A percentile compares a stretch with the other conserved stretches of the same genome.
Conservation (phyloP, 2,888 invertebrate genomes). For the Rambutsinella grinnellia region DNA sequence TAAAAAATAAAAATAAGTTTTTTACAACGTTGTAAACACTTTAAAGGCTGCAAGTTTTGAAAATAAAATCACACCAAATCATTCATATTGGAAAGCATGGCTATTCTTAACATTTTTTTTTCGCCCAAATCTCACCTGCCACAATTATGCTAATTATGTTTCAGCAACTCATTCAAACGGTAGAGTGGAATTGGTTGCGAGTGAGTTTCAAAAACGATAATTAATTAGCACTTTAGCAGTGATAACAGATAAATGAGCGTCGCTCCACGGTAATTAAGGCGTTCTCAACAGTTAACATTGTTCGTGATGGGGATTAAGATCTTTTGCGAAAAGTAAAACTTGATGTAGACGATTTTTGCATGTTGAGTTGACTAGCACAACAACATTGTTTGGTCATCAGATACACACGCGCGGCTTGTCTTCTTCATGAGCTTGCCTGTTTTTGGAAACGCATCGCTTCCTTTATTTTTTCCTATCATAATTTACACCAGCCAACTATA, state of each 20-base stretch:
- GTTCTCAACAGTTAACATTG: not conserved
- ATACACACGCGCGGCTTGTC: too few relatives aligned
- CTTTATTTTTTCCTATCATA: too few relatives aligned
- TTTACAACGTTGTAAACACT: too few relatives aligned
- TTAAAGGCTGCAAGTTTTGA: not conserved
- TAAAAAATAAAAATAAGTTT: too few relatives aligned
- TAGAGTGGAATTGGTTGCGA: not conserved
- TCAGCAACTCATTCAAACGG: not conserved
- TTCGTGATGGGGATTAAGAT: too few relatives aligned
- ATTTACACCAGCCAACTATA: too few relatives aligned
- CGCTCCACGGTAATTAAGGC: not conserved
- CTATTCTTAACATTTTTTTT: not conserved
- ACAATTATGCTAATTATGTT: not conserved
- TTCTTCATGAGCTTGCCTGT: too few relatives aligned
- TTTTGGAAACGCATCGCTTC: too few relatives aligned
- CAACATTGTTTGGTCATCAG: too few relatives aligned
- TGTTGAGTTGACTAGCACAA: too few relatives aligned
- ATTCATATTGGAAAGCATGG: not conserved
- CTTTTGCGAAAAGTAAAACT: too few relatives aligned
- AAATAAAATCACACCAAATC: not conserved
- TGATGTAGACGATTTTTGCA: too few relatives aligned
- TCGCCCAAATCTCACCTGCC: not conserved
- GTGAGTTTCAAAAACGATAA: not conserved
- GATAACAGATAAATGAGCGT: not conserved
- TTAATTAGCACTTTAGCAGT: not conserved